These are phyloP conservation scores for Taenaris catops DNA, from an alignment of 2,888 invertebrate species.

Conservation along the genomic window DNA sequence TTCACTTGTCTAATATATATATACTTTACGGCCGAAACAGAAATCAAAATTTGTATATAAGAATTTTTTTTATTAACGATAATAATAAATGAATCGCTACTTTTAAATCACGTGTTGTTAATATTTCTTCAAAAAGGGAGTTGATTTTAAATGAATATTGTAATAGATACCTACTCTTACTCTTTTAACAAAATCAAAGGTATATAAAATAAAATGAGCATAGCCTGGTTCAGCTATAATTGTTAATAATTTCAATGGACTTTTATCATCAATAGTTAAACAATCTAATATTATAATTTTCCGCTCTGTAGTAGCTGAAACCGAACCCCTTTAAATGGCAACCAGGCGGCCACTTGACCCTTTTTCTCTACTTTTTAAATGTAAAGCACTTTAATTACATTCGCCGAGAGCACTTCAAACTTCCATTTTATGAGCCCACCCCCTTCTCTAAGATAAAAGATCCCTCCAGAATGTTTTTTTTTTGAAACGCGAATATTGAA, in stretches of 20 bases:
- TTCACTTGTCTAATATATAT: too few species aligned
- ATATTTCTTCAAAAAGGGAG: too few species aligned
- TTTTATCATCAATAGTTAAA: too few species aligned
- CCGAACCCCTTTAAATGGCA: background rate
- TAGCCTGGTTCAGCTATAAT: too few species aligned
- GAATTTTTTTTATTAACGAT: too few species aligned
- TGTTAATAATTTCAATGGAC: too few species aligned
- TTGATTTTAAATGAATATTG: too few species aligned
- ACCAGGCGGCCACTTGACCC: conserved; percentile 1
- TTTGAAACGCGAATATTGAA: conserved; percentile 15
- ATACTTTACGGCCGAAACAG: too few species aligned
- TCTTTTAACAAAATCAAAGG: background rate
- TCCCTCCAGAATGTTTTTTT: conserved; percentile 13
- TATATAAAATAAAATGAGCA: background rate
- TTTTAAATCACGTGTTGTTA: too few species aligned
- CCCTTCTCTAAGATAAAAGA: conserved; percentile 17
- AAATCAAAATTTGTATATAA: too few species aligned
- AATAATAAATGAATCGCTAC: too few species aligned
- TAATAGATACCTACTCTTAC: background rate
- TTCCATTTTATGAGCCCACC: conserved; percentile 18
- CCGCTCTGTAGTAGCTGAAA: background rate
- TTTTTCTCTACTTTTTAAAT: conserved; percentile 13
- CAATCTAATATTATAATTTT: too few species aligned
- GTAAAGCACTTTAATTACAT: conserved; percentile 22
- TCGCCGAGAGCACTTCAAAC: conserved; percentile 19